Percentiles rank a stretch among this genome's conserved stretches.
Evolutionary conservation across 1,140 invertebrate genomes (phyloP).

Genomic region (Pseudomyrmex sp.): DNA sequence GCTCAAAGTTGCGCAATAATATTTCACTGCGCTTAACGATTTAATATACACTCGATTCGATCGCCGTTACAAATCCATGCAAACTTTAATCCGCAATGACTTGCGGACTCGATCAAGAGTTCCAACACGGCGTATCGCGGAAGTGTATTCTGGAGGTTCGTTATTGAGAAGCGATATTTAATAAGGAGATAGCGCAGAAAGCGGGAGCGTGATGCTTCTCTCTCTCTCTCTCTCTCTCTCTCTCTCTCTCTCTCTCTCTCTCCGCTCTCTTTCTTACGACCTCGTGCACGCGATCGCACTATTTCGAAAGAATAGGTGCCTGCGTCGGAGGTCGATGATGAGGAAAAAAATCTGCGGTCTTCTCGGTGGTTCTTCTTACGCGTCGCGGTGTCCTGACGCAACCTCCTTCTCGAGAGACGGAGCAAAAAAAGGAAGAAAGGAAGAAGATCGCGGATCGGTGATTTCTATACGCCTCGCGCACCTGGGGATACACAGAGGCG

Average conservation of each 20-base stretch:
- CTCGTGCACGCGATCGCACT: slow-evolving; percentile 56
- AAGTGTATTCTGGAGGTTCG: slow-evolving; percentile 52
- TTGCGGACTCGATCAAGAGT: slow-evolving; percentile 45
- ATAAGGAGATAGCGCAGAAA: slow-evolving; percentile 45
- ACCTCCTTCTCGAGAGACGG: slow-evolving; percentile 15
- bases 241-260: not conserved
- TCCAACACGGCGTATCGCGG: slow-evolving; percentile 39
- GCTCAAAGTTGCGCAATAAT: no score
- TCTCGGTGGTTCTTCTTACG: slow-evolving; percentile 56
- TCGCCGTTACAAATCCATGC: not conserved
- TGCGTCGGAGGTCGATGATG: slow-evolving; percentile 58
- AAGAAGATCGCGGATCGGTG: slow-evolving; percentile 20
- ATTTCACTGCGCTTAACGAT: no score
- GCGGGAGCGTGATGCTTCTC: slow-evolving; percentile 9
- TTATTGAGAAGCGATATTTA: slow-evolving; percentile 62
- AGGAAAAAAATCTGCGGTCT: slow-evolving; percentile 62
- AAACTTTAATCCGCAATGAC: slow-evolving; percentile 38
- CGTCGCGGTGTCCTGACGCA: slow-evolving; percentile 58
- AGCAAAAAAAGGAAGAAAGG: slow-evolving; percentile 29
- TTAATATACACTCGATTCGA: no score
- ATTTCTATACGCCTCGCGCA: not conserved
- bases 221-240: slow-evolving; percentile 44
- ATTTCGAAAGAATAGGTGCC: slow-evolving; percentile 62
- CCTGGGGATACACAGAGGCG: not conserved
- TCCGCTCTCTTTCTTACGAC: slow-evolving; percentile 63